A percentile compares a stretch with the other conserved stretches of the same genome.
Evolutionary conservation across 2,797 vertebrate genomes (phyloP).

Genomic region (Menidia menidia): DNA sequence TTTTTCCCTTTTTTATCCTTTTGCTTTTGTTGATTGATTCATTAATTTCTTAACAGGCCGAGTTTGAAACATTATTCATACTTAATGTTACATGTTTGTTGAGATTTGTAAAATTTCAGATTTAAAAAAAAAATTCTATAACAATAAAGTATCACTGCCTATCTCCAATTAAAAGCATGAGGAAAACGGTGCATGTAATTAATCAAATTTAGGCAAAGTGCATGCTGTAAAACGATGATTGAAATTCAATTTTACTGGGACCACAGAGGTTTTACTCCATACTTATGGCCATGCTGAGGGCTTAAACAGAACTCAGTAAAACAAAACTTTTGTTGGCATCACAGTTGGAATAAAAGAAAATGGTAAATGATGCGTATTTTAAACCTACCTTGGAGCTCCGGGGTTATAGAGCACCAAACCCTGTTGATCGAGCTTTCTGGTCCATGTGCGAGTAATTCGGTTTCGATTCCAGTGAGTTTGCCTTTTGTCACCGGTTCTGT

Average conservation of each 20-base stretch:
- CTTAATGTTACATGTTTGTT: neutral
- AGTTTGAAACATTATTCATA: conserved; percentile 1
- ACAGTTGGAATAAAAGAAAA: neutral
- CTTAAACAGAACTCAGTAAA: conserved; percentile 2
- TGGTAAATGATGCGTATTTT: neutral
- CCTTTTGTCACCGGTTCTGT: too few species aligned
- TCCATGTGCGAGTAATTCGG: too few species aligned
- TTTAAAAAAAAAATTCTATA: neutral
- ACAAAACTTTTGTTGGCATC: conserved; percentile 12
- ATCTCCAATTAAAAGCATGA: neutral
- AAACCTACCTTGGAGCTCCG: too few species aligned
- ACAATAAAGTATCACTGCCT: neutral
- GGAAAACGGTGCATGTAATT: conserved; percentile 8
- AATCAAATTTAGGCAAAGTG: conserved; percentile 15
- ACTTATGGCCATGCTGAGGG: conserved; percentile 4
- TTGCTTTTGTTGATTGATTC: conserved; percentile 25
- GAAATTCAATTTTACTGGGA: conserved; percentile 40
- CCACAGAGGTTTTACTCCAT: conserved; percentile 27
- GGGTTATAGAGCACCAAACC: too few species aligned
- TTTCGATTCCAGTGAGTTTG: too few species aligned
- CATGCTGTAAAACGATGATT: conserved; percentile 27
- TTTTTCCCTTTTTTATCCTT: neutral
- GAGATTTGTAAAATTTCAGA: neutral
- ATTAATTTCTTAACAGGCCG: conserved; percentile 15
- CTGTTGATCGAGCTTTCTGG: too few species aligned